A percentile compares a stretch with the other conserved stretches of the same genome.
These are phyloP conservation scores for Frankliniella fusca DNA, from an alignment of 2,888 invertebrate genomes.

Conservation along the genomic window DNA sequence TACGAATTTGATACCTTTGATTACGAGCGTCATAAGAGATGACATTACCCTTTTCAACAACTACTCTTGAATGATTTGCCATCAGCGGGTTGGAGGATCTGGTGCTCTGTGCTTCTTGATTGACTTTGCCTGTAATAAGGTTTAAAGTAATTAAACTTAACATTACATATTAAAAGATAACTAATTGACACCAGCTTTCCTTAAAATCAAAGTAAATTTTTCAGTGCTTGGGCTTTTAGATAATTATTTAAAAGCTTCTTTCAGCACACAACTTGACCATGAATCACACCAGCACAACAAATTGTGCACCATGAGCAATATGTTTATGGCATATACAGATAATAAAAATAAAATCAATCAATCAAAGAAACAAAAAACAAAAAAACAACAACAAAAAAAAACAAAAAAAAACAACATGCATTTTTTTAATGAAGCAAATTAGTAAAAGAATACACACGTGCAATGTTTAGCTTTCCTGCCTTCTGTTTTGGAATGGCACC, in stretches of 20 bases:
- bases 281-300: too few relatives aligned
- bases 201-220: too few relatives aligned
- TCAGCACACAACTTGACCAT: too few relatives aligned
- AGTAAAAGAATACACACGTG: constrained; percentile 21
- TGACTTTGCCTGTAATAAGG: not conserved
- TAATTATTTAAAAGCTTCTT: too few relatives aligned
- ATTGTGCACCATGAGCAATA: too few relatives aligned
- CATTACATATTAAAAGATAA: too few relatives aligned
- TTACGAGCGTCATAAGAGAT: not conserved
- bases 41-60: not conserved
- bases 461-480: not conserved
- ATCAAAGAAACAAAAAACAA: too few relatives aligned
- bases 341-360: too few relatives aligned
- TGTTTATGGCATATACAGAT: too few relatives aligned
- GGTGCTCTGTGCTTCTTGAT: constrained; percentile 18
- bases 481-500: constrained; percentile 3
- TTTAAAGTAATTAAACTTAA: too few relatives aligned
- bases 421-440: not conserved
- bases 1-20: not conserved
- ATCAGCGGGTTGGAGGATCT: not conserved
- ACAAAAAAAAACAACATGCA: not conserved
- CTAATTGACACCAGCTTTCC: too few relatives aligned
- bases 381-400: not conserved
- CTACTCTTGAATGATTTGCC: not conserved
- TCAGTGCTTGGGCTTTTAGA: too few relatives aligned